Base-by-base conservation (phyloP, 2,888 invertebrate genomes). In the Agriopis aurantiaria region DNA sequence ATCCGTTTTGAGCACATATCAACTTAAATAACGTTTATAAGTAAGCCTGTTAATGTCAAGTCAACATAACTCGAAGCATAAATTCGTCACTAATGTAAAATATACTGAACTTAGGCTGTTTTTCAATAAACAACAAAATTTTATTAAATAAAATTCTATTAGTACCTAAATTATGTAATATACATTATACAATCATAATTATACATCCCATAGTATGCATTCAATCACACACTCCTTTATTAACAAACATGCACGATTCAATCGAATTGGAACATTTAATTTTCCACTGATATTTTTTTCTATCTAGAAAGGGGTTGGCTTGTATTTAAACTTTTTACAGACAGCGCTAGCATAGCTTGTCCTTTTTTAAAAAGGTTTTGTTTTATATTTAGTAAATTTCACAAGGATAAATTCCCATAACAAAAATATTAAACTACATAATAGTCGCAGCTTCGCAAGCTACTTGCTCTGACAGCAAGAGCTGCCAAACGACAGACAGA, bases 121-220 rank as follows among this genome's bases (percentile, higher is more conserved):
- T 33, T 33, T 14, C 11, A 46, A 0, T 45, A 45, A 3, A 45
- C 0, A 45, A 57, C 17, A 45, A 17, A 45, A 23, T 23, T 12
- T 17, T 46, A 9, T 46, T 46, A 5, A 23, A 23, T 17, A 43
- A 57, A 43, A 45, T 58, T 58, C 46, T 12, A 58, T 58, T 23
- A 46, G 12, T 46, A 46, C 23, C 12, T 58, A 58, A 56, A 56
- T 56, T 56, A 56, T 56, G n/a, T 40, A 40, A 43, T 56, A 8
- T 43, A 43, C 43, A 48, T 33, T 12, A 49, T 40, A 60, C n/a
- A 60, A 60, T 14, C 60, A 60, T 10, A 49, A 14, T 58, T 58
- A 40, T 60, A 40, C n/a, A 51, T 41, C 40, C 40, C 49, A n/a
- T 3, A 48, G 12, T 9, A 4, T 59, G 48, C 9, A 14, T 40